Conservation (phyloP, 2,797 vertebrate genomes). For the Pachyuromys duprasi region DNA sequence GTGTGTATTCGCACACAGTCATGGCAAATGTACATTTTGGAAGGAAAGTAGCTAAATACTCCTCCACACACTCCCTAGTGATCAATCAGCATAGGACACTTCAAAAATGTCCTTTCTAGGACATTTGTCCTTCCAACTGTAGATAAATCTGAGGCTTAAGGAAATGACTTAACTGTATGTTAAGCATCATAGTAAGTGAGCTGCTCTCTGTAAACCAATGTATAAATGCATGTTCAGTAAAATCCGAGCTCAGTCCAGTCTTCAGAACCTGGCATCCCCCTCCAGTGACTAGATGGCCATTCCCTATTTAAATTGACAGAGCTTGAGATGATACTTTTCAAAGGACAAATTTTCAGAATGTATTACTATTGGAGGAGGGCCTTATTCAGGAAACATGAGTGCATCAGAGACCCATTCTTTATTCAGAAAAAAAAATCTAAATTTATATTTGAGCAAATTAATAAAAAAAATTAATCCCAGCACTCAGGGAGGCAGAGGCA, state of each 20-base stretch:
- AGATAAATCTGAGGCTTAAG: conserved; percentile 23
- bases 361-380: neutral
- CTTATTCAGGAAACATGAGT: conserved; percentile 3
- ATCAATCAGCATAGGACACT: neutral
- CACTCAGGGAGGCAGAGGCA: too few species aligned
- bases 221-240: neutral
- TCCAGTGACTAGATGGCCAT: neutral
- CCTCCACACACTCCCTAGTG: neutral
- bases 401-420: neutral
- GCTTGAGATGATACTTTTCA: neutral
- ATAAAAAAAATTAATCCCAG: neutral
- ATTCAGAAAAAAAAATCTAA: neutral
- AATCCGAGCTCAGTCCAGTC: neutral
- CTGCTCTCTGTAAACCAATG: neutral
- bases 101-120: conserved; percentile 13
- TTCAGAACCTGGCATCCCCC: neutral
- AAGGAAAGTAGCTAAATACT: neutral
- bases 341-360: conserved; percentile 28
- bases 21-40: neutral
- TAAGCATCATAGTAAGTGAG: neutral
- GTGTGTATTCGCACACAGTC: neutral
- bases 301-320: neutral
- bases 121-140: conserved; percentile 1
- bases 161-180: neutral
- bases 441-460: neutral